Evolutionary conservation across 1,140 invertebrate genomes (phyloP).

Genomic region (Trichogramma pretiosum): DNA sequence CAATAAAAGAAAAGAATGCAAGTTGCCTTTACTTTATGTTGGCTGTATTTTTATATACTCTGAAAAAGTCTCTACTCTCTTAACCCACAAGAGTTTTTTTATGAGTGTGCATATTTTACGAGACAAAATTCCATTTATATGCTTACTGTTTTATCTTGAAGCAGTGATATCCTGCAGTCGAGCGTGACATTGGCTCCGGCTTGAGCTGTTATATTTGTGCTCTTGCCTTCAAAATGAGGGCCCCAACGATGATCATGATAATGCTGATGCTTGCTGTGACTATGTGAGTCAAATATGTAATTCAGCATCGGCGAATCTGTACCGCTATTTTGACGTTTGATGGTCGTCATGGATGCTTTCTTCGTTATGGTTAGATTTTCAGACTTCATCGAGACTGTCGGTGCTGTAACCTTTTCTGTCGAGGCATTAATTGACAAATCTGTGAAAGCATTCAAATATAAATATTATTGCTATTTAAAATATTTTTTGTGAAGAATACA

Average conservation of each 20-base stretch:
- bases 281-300: slow-evolving; percentile 62
- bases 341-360: neutral
- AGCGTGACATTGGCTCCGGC: slow-evolving; percentile 68
- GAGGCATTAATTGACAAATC: no score
- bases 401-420: no score
- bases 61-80: no score
- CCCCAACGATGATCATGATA: slow-evolving; percentile 58
- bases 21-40: no score
- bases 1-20: no score
- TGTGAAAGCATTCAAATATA: no score
- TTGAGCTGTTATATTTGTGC: slow-evolving; percentile 69
- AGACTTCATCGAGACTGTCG: neutral
- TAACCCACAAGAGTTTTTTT: no score
- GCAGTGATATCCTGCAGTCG: slow-evolving; percentile 72
- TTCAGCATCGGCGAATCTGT: slow-evolving; percentile 62
- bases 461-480: no score
- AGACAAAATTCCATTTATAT: no score
- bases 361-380: neutral
- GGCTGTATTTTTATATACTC: no score
- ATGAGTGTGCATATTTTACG: no score
- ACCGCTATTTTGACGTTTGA: slow-evolving; percentile 31
- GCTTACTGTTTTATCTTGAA: slow-evolving; percentile 80
- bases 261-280: slow-evolving; percentile 59
- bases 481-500: no score
- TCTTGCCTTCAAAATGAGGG: slow-evolving; percentile 60